Percentiles rank a stretch among this genome's conserved stretches.
phyloP scores from a whole-genome alignment of 2,113 vertebrate genomes.

The Bubo scandiacus region DNA sequence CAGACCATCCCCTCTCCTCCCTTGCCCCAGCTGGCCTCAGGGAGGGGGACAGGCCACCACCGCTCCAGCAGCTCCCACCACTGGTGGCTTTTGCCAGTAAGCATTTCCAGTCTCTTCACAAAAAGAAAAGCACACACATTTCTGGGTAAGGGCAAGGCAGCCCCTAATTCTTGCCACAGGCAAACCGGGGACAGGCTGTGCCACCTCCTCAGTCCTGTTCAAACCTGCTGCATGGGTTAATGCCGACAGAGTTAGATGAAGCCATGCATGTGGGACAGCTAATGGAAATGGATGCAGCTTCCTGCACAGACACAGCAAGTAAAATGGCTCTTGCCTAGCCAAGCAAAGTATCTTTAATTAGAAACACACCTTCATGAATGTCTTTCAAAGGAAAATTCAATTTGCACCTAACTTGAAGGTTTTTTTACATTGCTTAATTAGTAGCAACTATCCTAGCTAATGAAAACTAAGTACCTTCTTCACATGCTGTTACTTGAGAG shows the following conservation, averaged over 20 bases:
- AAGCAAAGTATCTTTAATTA: background rate
- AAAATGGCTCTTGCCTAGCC: background rate
- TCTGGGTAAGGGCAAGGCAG: background rate
- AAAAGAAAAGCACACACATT: background rate
- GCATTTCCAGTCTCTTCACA: background rate
- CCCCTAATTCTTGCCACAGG: background rate
- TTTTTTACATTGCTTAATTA: slow-evolving; percentile 37
- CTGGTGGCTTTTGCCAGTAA: background rate
- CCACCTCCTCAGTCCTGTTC: background rate
- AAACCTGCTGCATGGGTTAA: background rate
- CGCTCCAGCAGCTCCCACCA: background rate
- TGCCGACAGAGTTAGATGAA: rapidly evolving
- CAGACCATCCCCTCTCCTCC: background rate
- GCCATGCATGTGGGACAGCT: background rate
- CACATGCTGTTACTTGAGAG: background rate
- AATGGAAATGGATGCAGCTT: background rate
- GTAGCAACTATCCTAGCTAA: background rate
- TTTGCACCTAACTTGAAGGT: background rate
- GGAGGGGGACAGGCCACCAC: background rate
- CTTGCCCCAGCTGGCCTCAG: background rate
- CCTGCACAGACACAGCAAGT: background rate
- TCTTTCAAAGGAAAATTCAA: slow-evolving; percentile 5
- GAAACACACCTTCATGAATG: background rate
- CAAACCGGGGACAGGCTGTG: background rate
- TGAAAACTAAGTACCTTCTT: background rate